These are phyloP conservation scores for Siniperca knerii DNA, from an alignment of 2,113 vertebrate species.

Conservation along the genomic window DNA sequence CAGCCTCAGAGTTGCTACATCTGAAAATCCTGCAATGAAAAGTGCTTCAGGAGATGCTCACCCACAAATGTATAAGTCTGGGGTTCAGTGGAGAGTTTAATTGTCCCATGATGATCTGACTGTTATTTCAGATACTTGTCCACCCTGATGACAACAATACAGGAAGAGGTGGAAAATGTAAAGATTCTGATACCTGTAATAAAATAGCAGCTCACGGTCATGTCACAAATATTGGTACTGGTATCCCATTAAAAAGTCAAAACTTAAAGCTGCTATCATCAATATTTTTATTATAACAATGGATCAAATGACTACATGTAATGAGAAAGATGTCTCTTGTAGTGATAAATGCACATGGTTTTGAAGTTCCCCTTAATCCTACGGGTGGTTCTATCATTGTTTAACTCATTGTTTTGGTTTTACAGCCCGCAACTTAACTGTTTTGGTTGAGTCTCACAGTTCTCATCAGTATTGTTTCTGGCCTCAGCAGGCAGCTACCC, in stretches of 20 bases:
- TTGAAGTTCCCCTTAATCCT: no score
- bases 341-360: background rate
- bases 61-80: background rate
- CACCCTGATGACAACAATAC: background rate
- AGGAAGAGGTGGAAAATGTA: background rate
- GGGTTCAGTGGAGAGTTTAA: background rate
- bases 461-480: background rate
- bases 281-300: background rate
- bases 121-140: conserved; percentile 6
- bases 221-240: background rate
- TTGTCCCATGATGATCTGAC: background rate
- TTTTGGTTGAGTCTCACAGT: background rate
- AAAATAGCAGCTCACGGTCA: background rate
- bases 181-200: background rate
- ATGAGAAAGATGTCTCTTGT: background rate
- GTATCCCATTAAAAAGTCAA: background rate
- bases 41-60: background rate
- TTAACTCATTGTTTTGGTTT: background rate
- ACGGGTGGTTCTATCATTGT: no score
- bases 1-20: background rate
- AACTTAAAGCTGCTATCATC: background rate
- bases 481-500: background rate
- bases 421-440: background rate
- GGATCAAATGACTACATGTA: background rate
- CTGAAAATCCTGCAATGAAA: background rate